These are phyloP conservation scores for Lasioglossum figueresi DNA, from an alignment of 2,888 invertebrate genomes.

Conservation along the genomic window DNA sequence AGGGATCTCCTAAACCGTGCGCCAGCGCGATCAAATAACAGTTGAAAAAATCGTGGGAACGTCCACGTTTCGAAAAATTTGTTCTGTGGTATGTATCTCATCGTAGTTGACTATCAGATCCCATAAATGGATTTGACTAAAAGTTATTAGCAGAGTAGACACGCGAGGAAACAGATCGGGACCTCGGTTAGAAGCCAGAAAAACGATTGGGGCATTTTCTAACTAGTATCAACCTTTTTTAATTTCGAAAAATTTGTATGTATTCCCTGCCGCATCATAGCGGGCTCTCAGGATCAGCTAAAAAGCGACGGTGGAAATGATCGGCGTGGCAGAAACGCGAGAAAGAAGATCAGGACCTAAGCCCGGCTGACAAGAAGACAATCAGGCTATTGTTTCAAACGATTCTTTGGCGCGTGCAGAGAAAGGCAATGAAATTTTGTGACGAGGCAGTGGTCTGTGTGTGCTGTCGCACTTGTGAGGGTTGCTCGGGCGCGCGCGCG, in stretches of 20 bases:
- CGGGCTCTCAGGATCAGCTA: not conserved
- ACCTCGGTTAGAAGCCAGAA: not conserved
- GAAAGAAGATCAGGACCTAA: not conserved
- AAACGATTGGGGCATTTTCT: not conserved
- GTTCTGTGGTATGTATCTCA: not conserved
- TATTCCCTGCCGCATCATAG: not conserved
- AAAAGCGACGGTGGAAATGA: not conserved
- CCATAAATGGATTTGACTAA: too few relatives aligned
- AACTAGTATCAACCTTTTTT: too few relatives aligned
- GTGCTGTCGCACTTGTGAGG: not conserved
- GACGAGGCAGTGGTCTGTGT: conserved; percentile 12
- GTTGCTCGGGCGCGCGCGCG: conserved; percentile 47
- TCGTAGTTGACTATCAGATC: not conserved
- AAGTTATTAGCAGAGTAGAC: too few relatives aligned
- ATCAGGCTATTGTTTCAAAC: conserved; percentile 40
- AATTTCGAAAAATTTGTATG: not conserved
- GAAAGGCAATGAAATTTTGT: conserved; percentile 29
- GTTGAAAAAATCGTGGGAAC: not conserved
- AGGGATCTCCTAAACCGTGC: not conserved
- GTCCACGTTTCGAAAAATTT: not conserved
- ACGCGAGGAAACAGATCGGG: not conserved
- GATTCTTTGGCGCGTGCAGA: conserved; percentile 31
- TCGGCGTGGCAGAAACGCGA: not conserved
- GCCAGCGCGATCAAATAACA: not conserved
- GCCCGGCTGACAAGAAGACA: conserved; percentile 18